Conservation (phyloP, 2,888 invertebrate genomes). For the Epistrophella euchroma region DNA sequence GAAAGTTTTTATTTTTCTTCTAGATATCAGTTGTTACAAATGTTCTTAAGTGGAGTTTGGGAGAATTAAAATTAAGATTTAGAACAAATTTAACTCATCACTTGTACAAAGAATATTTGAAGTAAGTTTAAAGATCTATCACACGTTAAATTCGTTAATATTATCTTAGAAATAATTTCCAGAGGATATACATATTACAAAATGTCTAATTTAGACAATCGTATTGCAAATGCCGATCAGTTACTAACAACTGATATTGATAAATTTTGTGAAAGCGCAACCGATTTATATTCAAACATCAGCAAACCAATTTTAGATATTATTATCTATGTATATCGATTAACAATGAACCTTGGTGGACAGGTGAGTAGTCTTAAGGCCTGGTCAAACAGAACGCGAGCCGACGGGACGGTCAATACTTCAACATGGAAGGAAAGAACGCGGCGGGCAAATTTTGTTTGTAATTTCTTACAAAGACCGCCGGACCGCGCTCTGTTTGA, state of each 20-base stretch:
- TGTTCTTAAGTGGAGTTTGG: constrained; percentile 96
- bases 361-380: constrained; percentile 87
- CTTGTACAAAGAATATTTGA: constrained; percentile 95
- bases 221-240: constrained; percentile 98
- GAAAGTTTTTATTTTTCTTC: constrained; percentile 78
- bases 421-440: no score
- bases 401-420: no score
- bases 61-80: constrained; percentile 95
- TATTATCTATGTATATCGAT: constrained; percentile 94
- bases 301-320: constrained; percentile 98
- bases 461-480: no score
- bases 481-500: no score
- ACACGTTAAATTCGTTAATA: constrained; percentile 7
- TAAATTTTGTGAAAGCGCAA: constrained; percentile 97
- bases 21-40: constrained; percentile 97
- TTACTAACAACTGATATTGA: constrained; percentile 98
- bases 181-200: constrained; percentile 98
- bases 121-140: constrained; percentile 86
- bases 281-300: constrained; percentile 97
- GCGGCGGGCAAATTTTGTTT: no score
- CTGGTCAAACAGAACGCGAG: no score
- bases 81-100: constrained; percentile 94
- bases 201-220: constrained; percentile 96
- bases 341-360: constrained; percentile 93
- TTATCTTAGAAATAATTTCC: constrained; percentile 30